Percentiles rank a stretch among this genome's conserved stretches.
phyloP scores from a whole-genome alignment of 23 tunicate species.

The Phallusia fumigata region DNA sequence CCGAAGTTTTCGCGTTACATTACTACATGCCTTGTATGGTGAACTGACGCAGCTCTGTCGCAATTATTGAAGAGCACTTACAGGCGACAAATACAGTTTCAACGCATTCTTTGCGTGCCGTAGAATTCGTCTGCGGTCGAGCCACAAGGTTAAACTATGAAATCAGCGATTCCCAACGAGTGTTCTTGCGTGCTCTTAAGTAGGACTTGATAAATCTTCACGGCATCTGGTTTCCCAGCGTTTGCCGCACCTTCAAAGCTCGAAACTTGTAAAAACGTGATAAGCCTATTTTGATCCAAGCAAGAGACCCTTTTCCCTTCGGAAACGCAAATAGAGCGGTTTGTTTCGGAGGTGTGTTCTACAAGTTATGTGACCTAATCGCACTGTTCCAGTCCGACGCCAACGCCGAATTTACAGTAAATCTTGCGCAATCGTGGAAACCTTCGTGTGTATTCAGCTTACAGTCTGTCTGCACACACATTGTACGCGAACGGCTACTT shows the following conservation, averaged over 20 bases:
- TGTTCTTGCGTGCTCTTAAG: background rate
- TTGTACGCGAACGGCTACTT: too few species aligned
- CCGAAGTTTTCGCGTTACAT: too few species aligned
- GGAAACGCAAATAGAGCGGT: background rate
- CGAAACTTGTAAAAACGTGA: background rate
- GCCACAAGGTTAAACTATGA: background rate
- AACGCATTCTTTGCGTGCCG: background rate
- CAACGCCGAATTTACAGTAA: too few species aligned
- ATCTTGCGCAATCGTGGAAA: too few species aligned
- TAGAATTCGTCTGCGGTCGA: background rate
- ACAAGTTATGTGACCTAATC: background rate
- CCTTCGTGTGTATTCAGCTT: too few species aligned
- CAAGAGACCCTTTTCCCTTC: background rate
- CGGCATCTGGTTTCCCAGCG: background rate
- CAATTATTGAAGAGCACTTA: background rate
- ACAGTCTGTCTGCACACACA: too few species aligned
- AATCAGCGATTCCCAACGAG: background rate
- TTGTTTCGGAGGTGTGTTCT: background rate
- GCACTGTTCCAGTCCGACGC: too few species aligned
- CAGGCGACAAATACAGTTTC: constrained; percentile 8
- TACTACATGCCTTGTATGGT: background rate
- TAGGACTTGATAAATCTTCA: background rate
- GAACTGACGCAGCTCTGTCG: background rate
- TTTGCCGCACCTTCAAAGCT: background rate
- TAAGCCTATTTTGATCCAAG: background rate